phyloP scores from a whole-genome alignment of 2,797 vertebrate genomes.

The Menidia menidia region DNA sequence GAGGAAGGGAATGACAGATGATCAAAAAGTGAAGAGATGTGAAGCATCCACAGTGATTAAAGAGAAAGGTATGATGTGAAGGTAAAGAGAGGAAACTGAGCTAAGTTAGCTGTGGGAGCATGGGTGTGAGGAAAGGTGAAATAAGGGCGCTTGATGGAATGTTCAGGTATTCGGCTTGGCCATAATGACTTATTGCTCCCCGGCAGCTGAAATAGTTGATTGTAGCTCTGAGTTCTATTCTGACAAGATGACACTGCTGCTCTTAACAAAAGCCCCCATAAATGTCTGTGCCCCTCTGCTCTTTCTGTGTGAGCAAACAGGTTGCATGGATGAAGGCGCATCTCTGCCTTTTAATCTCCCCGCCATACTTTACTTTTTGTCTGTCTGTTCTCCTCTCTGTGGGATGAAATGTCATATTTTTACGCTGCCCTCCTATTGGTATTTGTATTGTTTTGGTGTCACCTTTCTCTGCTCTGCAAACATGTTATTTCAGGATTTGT shows the following conservation, averaged over 20 bases:
- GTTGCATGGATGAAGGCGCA: constrained; percentile 18
- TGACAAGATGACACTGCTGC: constrained; percentile 21
- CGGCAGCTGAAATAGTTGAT: constrained; percentile 34
- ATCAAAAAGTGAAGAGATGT: constrained; percentile 54
- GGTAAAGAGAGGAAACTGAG: constrained; percentile 38
- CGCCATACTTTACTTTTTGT: not conserved
- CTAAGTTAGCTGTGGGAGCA: constrained; percentile 22
- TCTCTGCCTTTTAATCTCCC: constrained; percentile 27
- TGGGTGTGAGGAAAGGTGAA: constrained; percentile 21
- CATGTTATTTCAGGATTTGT: constrained; percentile 59
- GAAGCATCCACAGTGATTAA: constrained; percentile 50
- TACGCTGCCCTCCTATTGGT: constrained; percentile 40
- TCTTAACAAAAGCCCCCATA: constrained; percentile 27
- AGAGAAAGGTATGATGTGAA: constrained; percentile 42
- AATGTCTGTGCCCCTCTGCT: constrained; percentile 5
- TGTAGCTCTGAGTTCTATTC: constrained; percentile 12
- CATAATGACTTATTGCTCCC: constrained; percentile 7
- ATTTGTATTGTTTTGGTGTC: constrained; percentile 27
- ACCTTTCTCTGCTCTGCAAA: constrained; percentile 35
- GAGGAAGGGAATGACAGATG: constrained; percentile 67
- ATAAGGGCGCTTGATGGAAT: constrained; percentile 8
- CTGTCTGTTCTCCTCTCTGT: constrained; percentile 10
- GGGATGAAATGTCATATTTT: constrained; percentile 28
- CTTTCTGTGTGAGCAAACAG: constrained; percentile 11
- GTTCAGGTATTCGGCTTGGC: constrained; percentile 11